Evolutionary conservation across 2,797 vertebrate species (phyloP), one percentile per base, ranked within the genome.

Genomic region (Oryzias dopingdopingensis): DNA sequence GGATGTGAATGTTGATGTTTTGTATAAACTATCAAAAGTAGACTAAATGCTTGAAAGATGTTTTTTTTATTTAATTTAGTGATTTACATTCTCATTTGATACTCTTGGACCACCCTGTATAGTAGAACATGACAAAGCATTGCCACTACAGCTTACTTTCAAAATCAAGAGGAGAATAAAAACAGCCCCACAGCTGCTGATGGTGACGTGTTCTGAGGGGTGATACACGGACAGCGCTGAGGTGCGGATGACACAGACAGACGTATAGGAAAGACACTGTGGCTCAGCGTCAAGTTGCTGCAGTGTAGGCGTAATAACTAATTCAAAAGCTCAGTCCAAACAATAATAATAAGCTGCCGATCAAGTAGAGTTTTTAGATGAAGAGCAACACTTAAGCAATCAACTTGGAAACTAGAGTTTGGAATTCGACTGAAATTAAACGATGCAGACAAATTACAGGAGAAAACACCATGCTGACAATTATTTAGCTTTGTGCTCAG

Each of bases 381-480:
- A 77, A 69, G 72, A 77, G 70, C 77, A 76, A 76, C 82, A 79
- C 83, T 65, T 79, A 57, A 84, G 82, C 76, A 60, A 62, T 77
- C 46, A 29, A 62, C 59, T 67, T 54, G 43, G 59, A 66, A 79
- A 72, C 56, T 32, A 40, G 6, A 56, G 47, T 37, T 37, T 37
- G 32, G 32, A 37, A 12, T 37, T 37, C 3, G 10, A 12, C 32
- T 3, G 4, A 37, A 37, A 12, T 29, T 37, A 37, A 37, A 37
- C 12, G 32, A 37, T 37, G 32, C 10, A 37, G 32, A 37, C 2
- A 3, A 24, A 4, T 50, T 47, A 55, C 66, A 51, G 56, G 62
- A 61, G 52, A 67, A 73, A 64, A n/a, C 37, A 52, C 67, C 57
- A 74, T 51, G 43, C 20, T n/a, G 43, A 45, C 53, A 48, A 55